Conservation (phyloP, 2,797 vertebrate genomes). For the Margarornis squamiger region DNA sequence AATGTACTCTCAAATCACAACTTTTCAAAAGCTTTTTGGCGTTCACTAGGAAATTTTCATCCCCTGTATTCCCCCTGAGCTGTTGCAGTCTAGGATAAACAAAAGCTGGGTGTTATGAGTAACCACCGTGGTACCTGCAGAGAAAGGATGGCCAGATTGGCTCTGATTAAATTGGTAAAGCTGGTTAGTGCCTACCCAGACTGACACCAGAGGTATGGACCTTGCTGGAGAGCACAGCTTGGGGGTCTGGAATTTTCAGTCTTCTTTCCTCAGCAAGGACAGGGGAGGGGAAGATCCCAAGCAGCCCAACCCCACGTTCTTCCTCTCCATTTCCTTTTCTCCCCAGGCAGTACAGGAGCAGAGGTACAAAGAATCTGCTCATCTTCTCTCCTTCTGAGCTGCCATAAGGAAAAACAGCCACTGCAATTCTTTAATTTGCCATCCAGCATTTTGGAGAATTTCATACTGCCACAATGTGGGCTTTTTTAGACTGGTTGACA, state of each 20-base stretch:
- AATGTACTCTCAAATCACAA: not conserved
- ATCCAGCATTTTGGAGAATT: not conserved
- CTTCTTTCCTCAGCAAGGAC: not conserved
- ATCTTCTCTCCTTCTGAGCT: not conserved
- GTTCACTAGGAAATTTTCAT: not conserved
- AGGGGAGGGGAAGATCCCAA: not conserved
- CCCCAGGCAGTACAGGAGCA: not conserved
- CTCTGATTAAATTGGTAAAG: not conserved
- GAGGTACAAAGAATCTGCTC: not conserved
- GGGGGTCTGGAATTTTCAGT: not conserved
- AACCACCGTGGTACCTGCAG: rapidly evolving
- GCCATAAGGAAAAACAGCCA: not conserved
- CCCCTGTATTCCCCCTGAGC: not conserved
- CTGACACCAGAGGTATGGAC: not conserved
- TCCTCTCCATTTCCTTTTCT: not conserved
- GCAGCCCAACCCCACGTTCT: not conserved
- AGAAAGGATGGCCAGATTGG: not conserved
- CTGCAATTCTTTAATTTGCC: not conserved
- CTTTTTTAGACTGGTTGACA: not conserved
- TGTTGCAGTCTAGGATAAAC: not conserved
- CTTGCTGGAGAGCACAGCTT: not conserved
- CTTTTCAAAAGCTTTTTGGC: not conserved
- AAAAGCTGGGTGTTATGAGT: not conserved
- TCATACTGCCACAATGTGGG: not conserved
- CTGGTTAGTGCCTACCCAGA: not conserved